These are phyloP conservation scores for Otolemur crassicaudatus DNA, from an alignment of 2,797 vertebrate genomes.

Conservation along the genomic window DNA sequence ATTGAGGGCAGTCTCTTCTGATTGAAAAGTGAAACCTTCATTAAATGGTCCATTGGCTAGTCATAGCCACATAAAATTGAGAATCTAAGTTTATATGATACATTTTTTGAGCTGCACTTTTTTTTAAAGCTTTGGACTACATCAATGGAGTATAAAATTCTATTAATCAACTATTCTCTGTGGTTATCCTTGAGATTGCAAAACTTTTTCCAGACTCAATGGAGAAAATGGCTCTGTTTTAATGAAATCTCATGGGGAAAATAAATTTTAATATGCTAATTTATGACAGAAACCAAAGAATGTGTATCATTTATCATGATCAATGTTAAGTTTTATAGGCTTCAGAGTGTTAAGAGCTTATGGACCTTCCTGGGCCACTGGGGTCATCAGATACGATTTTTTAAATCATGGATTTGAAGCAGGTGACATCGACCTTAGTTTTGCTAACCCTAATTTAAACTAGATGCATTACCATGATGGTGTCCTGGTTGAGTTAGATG, in stretches of 20 bases:
- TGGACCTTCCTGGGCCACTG: not conserved
- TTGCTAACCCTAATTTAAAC: slow-evolving; percentile 20
- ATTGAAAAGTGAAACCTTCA: slow-evolving; percentile 37
- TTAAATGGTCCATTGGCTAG: slow-evolving; percentile 2
- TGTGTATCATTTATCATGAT: not conserved
- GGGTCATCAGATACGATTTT: not conserved
- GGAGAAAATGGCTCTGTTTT: not conserved
- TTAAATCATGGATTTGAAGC: not conserved
- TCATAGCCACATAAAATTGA: not conserved
- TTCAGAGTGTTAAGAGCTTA: not conserved
- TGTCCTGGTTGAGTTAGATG: not conserved
- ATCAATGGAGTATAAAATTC: not conserved
- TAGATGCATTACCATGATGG: not conserved
- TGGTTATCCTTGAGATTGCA: slow-evolving; percentile 29
- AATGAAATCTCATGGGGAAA: not conserved
- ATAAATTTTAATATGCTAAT: slow-evolving; percentile 41
- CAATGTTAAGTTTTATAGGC: not conserved
- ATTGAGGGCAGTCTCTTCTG: not conserved
- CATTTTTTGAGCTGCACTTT: slow-evolving; percentile 6
- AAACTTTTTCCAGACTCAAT: slow-evolving; percentile 39
- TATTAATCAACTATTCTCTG: not conserved
- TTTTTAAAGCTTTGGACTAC: slow-evolving; percentile 18
- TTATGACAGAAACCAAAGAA: slow-evolving; percentile 7
- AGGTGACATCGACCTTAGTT: not conserved
- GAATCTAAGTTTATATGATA: not conserved